These are phyloP conservation scores for Steinernema hermaphroditum DNA, from an alignment of 2,888 invertebrate species.

Conservation along the genomic window DNA sequence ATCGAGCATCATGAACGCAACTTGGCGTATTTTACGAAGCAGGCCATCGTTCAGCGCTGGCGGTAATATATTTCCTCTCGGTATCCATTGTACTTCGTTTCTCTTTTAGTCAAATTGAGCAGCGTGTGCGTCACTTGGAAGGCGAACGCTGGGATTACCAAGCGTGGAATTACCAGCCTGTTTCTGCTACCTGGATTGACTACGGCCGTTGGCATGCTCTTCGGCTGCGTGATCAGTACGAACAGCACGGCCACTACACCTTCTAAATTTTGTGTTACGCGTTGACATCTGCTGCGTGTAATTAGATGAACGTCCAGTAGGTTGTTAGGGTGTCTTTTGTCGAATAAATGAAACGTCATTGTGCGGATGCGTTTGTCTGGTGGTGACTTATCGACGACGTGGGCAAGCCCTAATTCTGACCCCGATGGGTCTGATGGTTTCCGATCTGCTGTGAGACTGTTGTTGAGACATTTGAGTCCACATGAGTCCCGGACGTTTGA, in stretches of 20 bases:
- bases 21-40: slow-evolving; percentile 58
- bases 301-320: background rate
- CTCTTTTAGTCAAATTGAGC: slow-evolving; percentile 55
- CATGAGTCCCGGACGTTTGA: too few relatives aligned
- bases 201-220: slow-evolving; percentile 56
- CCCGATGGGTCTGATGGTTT: too few relatives aligned
- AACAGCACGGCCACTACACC: slow-evolving; percentile 58
- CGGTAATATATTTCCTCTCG: slow-evolving; percentile 41
- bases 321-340: slow-evolving; percentile 19
- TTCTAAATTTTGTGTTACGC: slow-evolving; percentile 39
- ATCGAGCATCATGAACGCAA: slow-evolving; percentile 57
- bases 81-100: background rate
- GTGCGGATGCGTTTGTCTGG: background rate
- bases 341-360: slow-evolving; percentile 8
- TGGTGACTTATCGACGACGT: too few relatives aligned
- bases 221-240: slow-evolving; percentile 56
- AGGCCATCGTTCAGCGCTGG: slow-evolving; percentile 59
- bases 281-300: background rate
- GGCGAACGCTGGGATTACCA: slow-evolving; percentile 65
- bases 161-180: slow-evolving; percentile 61
- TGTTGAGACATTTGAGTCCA: too few relatives aligned
- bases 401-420: too few relatives aligned
- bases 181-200: slow-evolving; percentile 62
- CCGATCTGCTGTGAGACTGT: too few relatives aligned
- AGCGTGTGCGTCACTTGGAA: slow-evolving; percentile 62